Evolutionary conservation across 2,113 vertebrate genomes (phyloP).

Genomic region (Desmodus rotundus): DNA sequence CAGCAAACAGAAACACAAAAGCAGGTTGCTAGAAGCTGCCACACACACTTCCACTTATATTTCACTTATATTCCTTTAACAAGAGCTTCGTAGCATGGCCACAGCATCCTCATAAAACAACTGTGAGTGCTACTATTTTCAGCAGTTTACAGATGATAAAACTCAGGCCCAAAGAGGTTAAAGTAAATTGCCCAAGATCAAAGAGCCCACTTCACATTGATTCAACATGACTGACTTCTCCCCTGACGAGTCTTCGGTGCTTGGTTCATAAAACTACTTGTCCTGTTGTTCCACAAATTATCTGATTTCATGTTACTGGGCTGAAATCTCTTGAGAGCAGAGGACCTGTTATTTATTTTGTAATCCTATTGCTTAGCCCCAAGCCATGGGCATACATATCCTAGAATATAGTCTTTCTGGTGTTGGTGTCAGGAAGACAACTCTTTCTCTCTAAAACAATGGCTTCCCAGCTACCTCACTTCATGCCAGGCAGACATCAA

Average conservation of each 20-base stretch:
- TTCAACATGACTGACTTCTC: not conserved
- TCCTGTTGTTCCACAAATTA: not conserved
- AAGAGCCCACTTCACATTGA: not conserved
- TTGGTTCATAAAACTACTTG: not conserved
- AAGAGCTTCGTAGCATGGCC: too few relatives aligned
- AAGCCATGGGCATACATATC: not conserved
- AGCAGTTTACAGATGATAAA: not conserved
- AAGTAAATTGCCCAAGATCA: too few relatives aligned
- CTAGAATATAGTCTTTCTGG: not conserved
- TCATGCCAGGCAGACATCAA: not conserved
- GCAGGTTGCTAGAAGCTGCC: not conserved
- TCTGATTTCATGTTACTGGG: not conserved
- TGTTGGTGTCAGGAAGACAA: not conserved
- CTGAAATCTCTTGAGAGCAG: not conserved
- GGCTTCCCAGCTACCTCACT: not conserved
- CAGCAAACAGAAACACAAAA: not conserved
- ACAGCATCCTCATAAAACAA: not conserved
- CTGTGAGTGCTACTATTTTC: not conserved
- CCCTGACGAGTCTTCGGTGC: not conserved
- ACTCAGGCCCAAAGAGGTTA: not conserved
- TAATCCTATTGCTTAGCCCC: not conserved
- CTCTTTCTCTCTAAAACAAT: not conserved
- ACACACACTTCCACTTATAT: fast-evolving
- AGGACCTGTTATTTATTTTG: not conserved
- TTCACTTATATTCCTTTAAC: not conserved